A percentile compares a stretch with the other conserved stretches of the same genome.
phyloP scores from a whole-genome alignment of 2,797 vertebrate genomes.

The Argentina silus region DNA sequence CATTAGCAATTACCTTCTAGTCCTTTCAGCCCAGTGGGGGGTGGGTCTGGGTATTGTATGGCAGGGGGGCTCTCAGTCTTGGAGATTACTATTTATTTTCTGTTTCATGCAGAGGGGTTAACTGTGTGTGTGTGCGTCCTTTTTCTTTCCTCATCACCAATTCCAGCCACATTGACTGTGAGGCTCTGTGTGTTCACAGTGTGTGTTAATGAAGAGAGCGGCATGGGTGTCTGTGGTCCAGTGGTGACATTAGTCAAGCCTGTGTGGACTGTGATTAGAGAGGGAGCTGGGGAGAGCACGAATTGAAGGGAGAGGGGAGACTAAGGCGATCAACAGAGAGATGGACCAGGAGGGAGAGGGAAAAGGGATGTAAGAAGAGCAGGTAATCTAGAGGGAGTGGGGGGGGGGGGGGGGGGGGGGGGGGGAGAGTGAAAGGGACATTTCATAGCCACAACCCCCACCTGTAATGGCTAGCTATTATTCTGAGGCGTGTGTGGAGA shows the following conservation, averaged over 20 bases:
- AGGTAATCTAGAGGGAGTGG: neutral
- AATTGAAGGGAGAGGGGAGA: neutral
- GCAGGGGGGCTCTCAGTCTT: constrained; percentile 34
- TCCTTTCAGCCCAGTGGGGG: constrained; percentile 46
- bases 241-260: constrained; percentile 20
- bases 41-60: constrained; percentile 17
- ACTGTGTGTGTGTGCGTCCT: constrained; percentile 2
- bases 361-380: neutral
- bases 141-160: constrained; percentile 34
- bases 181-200: neutral
- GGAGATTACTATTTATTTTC: constrained; percentile 35
- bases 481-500: constrained; percentile 2
- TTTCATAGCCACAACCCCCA: neutral
- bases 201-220: too few species aligned
- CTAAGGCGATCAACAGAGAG: neutral
- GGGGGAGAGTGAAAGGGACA: neutral
- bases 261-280: constrained; percentile 29
- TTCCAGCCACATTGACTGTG: constrained; percentile 27
- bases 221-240: neutral
- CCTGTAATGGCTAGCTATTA: constrained; percentile 13
- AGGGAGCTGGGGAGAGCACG: neutral
- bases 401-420: neutral
- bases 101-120: constrained; percentile 23
- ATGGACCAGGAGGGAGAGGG: neutral
- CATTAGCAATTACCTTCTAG: constrained; percentile 61